Evolutionary conservation across 2,113 vertebrate species (phyloP).

Genomic region (Tragulus kanchil): DNA sequence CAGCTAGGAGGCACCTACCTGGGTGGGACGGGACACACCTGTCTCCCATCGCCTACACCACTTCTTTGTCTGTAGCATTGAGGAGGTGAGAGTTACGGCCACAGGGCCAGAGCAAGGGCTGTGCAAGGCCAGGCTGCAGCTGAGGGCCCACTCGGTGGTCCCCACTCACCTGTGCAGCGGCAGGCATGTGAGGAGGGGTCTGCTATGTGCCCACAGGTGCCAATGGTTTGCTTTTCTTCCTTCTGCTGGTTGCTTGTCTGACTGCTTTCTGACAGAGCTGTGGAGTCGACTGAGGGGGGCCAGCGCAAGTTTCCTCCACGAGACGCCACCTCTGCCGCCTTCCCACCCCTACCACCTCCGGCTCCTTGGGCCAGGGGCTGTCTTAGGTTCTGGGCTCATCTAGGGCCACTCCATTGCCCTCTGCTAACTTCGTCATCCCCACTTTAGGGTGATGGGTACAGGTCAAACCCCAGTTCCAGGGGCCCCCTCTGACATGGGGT

Average conservation of each 20-base stretch:
- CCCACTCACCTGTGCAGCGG: fast-evolving
- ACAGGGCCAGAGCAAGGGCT: background rate
- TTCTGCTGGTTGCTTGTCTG: background rate
- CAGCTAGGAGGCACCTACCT: slow-evolving; percentile 20
- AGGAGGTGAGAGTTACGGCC: slow-evolving; percentile 33
- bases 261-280: background rate
- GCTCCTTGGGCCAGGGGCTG: background rate
- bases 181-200: background rate
- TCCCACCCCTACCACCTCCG: fast-evolving
- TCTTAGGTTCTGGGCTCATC: background rate
- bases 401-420: background rate
- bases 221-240: background rate
- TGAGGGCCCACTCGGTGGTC: background rate
- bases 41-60: background rate
- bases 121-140: background rate
- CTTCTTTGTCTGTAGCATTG: background rate
- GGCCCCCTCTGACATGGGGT: fast-evolving
- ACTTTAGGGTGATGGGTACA: background rate
- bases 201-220: fast-evolving
- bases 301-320: background rate
- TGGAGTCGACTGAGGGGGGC: background rate
- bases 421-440: too few species aligned
- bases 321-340: fast-evolving
- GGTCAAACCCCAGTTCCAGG: background rate
- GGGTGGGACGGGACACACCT: background rate